Percentiles rank a stretch among this genome's conserved stretches.
These are phyloP conservation scores for Sphyrna mokarran DNA, from an alignment of 2,113 vertebrate species.

Conservation along the genomic window DNA sequence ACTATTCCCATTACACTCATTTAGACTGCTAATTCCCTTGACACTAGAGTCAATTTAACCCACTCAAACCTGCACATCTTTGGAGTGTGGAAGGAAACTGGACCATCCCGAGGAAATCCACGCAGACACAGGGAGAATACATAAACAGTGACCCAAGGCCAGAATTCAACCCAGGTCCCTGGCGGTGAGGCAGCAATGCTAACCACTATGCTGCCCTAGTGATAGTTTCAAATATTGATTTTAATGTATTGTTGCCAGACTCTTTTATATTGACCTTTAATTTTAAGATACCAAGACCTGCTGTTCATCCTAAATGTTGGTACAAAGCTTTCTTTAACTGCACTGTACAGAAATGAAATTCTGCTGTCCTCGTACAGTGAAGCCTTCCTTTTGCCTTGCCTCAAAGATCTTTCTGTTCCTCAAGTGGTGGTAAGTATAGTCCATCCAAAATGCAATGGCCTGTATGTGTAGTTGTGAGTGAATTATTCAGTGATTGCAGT, in stretches of 20 bases:
- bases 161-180: too few species aligned
- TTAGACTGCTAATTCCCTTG: too few species aligned
- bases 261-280: background rate
- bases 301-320: background rate
- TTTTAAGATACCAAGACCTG: background rate
- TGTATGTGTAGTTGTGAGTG: background rate
- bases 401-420: slow-evolving; percentile 78
- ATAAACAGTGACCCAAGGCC: too few species aligned
- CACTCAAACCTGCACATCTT: too few species aligned
- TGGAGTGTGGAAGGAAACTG: too few species aligned
- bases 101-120: too few species aligned
- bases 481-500: background rate
- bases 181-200: too few species aligned
- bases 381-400: slow-evolving; percentile 74
- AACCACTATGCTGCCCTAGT: too few species aligned
- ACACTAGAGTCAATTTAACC: too few species aligned
- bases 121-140: too few species aligned
- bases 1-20: too few species aligned
- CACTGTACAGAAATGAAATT: slow-evolving; percentile 72
- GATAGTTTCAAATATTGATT: background rate
- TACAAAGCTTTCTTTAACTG: slow-evolving; percentile 55
- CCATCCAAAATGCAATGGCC: background rate
- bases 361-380: slow-evolving; percentile 75
- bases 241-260: background rate
- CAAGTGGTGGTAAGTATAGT: slow-evolving; percentile 73